Percentiles rank a stretch among this genome's conserved stretches.
phyloP scores from a whole-genome alignment of 2,888 invertebrate species.

The Aleiodes alternator region DNA sequence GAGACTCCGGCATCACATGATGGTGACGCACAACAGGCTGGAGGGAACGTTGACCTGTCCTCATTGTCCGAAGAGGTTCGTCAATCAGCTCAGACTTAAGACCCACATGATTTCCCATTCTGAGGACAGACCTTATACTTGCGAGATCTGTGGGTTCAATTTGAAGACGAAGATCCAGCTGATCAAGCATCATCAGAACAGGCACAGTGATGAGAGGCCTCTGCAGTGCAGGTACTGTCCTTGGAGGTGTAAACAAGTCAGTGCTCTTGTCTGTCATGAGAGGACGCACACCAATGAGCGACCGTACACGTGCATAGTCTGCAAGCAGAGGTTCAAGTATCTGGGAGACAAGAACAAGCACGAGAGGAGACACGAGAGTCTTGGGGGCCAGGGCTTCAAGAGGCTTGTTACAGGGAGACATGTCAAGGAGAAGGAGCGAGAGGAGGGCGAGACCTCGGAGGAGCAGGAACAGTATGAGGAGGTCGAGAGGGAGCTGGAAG shows the following conservation, averaged over 20 bases:
- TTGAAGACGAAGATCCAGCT: conserved; percentile 73
- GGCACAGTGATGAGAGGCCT: conserved; percentile 72
- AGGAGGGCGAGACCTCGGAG: conserved; percentile 56
- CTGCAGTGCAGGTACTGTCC: conserved; percentile 69
- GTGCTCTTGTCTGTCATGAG: conserved; percentile 73
- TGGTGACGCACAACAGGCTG: conserved; percentile 69
- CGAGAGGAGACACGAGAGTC: conserved; percentile 71
- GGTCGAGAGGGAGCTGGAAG: conserved; percentile 40
- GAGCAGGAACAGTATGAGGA: conserved; percentile 50
- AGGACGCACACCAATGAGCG: conserved; percentile 73
- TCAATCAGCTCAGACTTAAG: conserved; percentile 71
- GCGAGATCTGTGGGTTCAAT: conserved; percentile 72
- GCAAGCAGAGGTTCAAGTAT: conserved; percentile 72
- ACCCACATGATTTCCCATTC: conserved; percentile 74
- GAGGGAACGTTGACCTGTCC: conserved; percentile 72
- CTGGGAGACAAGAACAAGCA: conserved; percentile 74
- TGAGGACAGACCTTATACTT: conserved; percentile 70
- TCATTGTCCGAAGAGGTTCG: conserved; percentile 72
- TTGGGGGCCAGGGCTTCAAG: conserved; percentile 73
- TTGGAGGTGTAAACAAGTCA: conserved; percentile 74
- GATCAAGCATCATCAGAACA: conserved; percentile 73
- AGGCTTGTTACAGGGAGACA: conserved; percentile 68
- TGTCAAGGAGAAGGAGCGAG: conserved; percentile 38
- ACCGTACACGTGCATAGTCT: conserved; percentile 72
- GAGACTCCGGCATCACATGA: conserved; percentile 72